Evolutionary conservation across 2,113 vertebrate genomes (phyloP).

Genomic region (Cranoglanis bouderius): DNA sequence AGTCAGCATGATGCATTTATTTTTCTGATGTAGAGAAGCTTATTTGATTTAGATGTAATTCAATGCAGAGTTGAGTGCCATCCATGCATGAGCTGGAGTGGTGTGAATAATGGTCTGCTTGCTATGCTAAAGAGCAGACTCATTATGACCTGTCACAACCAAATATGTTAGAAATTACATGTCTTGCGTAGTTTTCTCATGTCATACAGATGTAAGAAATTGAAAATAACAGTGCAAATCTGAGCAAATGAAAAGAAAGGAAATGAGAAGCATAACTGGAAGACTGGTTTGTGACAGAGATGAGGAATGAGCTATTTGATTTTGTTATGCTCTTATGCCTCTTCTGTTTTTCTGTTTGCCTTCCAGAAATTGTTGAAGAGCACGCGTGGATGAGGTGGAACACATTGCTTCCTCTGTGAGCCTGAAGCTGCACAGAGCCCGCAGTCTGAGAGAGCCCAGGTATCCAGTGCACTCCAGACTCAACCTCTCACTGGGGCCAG

Average conservation of each 20-base stretch:
- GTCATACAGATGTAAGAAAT: conserved; percentile 41
- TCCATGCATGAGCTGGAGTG: conserved; percentile 31
- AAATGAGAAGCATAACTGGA: conserved; percentile 27
- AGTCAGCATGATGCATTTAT: conserved; percentile 52
- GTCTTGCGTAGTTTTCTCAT: conserved; percentile 40
- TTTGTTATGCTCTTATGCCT: neutral
- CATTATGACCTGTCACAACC: conserved; percentile 33
- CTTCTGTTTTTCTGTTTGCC: conserved; percentile 10
- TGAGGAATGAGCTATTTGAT: conserved; percentile 2
- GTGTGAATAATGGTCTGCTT: conserved; percentile 46
- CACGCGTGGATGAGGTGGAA: conserved; percentile 52
- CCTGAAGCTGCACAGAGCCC: conserved; percentile 29
- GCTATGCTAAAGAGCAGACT: conserved; percentile 41
- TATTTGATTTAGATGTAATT: conserved; percentile 61
- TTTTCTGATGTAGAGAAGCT: conserved; percentile 49
- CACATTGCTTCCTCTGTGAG: neutral
- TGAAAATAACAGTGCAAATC: conserved; percentile 1
- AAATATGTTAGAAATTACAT: conserved; percentile 46
- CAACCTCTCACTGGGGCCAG: conserved; percentile 8
- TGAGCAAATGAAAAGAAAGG: neutral
- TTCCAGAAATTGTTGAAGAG: conserved; percentile 60
- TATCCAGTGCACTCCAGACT: conserved; percentile 22
- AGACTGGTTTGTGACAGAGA: neutral
- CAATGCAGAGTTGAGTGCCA: conserved; percentile 46
- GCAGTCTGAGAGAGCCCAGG: conserved; percentile 2